Conservation (phyloP, 1,140 invertebrate species). For the Brachionus rubens region DNA sequence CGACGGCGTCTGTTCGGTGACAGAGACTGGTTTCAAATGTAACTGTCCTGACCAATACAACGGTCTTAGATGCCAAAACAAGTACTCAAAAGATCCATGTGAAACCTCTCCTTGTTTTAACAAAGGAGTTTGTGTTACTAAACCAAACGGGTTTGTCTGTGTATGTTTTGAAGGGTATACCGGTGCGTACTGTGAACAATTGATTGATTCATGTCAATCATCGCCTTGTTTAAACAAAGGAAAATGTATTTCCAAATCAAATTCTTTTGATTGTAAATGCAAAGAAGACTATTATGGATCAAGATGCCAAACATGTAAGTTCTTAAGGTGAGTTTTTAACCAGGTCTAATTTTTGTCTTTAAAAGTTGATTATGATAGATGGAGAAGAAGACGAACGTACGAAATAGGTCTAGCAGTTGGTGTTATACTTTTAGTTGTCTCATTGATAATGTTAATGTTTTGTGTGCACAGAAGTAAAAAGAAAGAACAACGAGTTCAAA, state of each 20-base stretch:
- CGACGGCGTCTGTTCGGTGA: not conserved
- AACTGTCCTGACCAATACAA: not conserved
- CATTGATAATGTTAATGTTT: not conserved
- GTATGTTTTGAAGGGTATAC: not conserved
- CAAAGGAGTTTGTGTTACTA: slow-evolving; percentile 34
- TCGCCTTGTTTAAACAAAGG: not conserved
- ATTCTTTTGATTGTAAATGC: not conserved
- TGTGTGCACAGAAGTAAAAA: not conserved
- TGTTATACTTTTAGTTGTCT: not conserved
- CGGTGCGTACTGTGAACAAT: not conserved
- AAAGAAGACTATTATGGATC: too few species aligned
- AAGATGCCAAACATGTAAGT: too few species aligned
- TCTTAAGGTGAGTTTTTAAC: too few species aligned
- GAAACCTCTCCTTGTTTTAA: slow-evolving; percentile 44
- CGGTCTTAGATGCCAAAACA: slow-evolving; percentile 12
- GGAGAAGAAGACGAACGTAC: not conserved
- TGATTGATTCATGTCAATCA: not conserved
- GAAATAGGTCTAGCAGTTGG: not conserved
- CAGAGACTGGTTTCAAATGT: not conserved
- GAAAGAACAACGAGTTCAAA: not conserved
- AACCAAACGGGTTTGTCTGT: not conserved
- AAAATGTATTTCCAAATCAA: not conserved
- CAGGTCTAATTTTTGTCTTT: not conserved
- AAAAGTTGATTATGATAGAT: not conserved
- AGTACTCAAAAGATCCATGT: slow-evolving; percentile 37